These are phyloP conservation scores for Drosophila lowei DNA, from an alignment of 1,140 invertebrate genomes.

Conservation along the genomic window DNA sequence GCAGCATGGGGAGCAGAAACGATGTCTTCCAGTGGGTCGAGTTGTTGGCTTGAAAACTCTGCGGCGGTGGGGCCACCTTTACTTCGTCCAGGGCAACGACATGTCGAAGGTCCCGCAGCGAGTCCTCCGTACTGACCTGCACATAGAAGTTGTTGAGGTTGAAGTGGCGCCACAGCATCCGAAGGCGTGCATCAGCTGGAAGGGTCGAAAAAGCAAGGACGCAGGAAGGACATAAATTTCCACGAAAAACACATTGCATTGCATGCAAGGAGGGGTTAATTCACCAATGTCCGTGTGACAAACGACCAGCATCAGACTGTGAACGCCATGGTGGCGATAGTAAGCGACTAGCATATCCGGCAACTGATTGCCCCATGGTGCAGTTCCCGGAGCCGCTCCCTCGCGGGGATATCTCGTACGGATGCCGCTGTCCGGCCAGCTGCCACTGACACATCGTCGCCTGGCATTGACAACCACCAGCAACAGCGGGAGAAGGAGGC, in stretches of 20 bases:
- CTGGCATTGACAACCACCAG: conserved; percentile 43
- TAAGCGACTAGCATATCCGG: conserved; percentile 79
- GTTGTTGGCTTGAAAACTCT: conserved; percentile 56
- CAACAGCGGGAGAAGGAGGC: conserved; percentile 30
- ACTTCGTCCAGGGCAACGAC: conserved; percentile 36
- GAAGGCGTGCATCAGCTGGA: conserved; percentile 43
- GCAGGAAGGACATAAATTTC: conserved; percentile 38
- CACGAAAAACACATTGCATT: conserved; percentile 33
- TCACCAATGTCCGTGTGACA: conserved; percentile 77
- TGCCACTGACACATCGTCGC: conserved; percentile 60
- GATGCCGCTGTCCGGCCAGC: conserved; percentile 45
- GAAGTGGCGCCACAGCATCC: conserved; percentile 51
- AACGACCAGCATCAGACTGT: conserved; percentile 73
- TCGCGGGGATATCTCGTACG: neutral
- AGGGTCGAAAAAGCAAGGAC: neutral
- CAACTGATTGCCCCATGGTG: conserved; percentile 73
- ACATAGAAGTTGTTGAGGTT: conserved; percentile 66
- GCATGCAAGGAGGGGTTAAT: conserved; percentile 42
- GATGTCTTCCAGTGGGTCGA: conserved; percentile 57
- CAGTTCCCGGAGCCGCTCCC: conserved; percentile 10
- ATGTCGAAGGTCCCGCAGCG: conserved; percentile 50
- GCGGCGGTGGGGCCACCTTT: conserved; percentile 53
- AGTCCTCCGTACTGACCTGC: conserved; percentile 61
- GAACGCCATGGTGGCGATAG: conserved; percentile 75
- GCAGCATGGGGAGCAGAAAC: conserved; percentile 43